These are phyloP conservation scores for Xylota segnis DNA, from an alignment of 2,888 invertebrate species.

Conservation along the genomic window DNA sequence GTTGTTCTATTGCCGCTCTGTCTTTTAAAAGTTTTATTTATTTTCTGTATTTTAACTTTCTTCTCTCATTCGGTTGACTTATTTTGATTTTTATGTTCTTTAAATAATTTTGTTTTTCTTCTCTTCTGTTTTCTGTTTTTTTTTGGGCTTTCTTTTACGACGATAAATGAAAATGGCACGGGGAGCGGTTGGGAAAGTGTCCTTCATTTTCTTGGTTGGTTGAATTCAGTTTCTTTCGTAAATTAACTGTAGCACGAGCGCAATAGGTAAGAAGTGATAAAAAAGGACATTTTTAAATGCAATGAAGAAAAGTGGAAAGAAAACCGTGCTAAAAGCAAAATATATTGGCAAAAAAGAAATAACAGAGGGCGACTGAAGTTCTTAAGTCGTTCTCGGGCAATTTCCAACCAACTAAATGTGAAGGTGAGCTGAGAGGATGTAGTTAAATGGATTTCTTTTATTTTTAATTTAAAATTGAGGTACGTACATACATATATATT, in stretches of 20 bases:
- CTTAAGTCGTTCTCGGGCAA: slow-evolving; percentile 12
- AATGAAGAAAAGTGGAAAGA: slow-evolving; percentile 29
- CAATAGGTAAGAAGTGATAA: slow-evolving; percentile 34
- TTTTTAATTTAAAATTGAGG: background rate
- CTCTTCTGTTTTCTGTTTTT: background rate
- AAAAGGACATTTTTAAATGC: slow-evolving; percentile 31
- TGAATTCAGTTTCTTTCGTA: slow-evolving; percentile 35
- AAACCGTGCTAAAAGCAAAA: slow-evolving; percentile 10
- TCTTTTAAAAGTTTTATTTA: slow-evolving; percentile 47
- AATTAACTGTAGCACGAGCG: slow-evolving; percentile 37
- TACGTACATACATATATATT: background rate
- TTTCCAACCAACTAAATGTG: slow-evolving; percentile 1
- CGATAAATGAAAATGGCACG: slow-evolving; percentile 1
- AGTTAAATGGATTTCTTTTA: background rate
- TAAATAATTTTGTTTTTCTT: slow-evolving; percentile 34
- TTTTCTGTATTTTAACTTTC: slow-evolving; percentile 34
- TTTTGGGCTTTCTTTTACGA: slow-evolving; percentile 11
- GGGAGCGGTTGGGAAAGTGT: slow-evolving; percentile 12
- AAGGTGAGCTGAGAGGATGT: background rate
- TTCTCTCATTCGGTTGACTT: slow-evolving; percentile 53
- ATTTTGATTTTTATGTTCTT: slow-evolving; percentile 58
- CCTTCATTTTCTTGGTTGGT: slow-evolving; percentile 41
- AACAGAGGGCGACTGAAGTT: background rate
- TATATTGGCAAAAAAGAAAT: background rate
- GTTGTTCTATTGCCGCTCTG: background rate